Evolutionary conservation across 1,140 invertebrate genomes (phyloP), one percentile per base, ranked within the genome.

Genomic region (Drosophila cardini): DNA sequence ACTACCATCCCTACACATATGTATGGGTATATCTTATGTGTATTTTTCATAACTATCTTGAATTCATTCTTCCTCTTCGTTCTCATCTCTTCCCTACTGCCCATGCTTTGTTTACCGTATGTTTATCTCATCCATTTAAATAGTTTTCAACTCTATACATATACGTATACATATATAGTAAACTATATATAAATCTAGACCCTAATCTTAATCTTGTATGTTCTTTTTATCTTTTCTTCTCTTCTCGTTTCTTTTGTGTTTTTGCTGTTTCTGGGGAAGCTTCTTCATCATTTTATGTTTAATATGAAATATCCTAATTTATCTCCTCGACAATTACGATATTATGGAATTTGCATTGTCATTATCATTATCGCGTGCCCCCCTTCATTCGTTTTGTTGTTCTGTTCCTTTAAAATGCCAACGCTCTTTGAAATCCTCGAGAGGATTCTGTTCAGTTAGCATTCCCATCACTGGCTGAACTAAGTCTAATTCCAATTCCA

Each of bases 71-170:
- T 18, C 15, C 6, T 38, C 1, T 56, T 26, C 15, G 2, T 62
- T 0, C 55, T 18, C 71, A 57, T 60, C 58, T 67, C 64, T 46
- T 76, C n/a, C 9, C 53, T 75, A 15, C 43, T 18, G 5, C 3
- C 16, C n/a, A n/a, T n/a, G n/a, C n/a, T 2, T 21, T 46, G 16
- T 46, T 15, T 26, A 10, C 11, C 21, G 26, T 30, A 18, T 50
- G n/a, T 21, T 7, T 52, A 30, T 52, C 70, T 64, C 48, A 26
- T 45, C 42, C 38, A 56, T 71, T 74, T 69, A 32, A 62, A 70
- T 63, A 71, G 72, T 62, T 71, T 67, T 68, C 63, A 68, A 68
- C 63, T 68, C 70, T 72, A 58, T 62, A 58, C 40, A 53, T 58
- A 26, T 67, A 34, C 32, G 16, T 40, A 36, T 58, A 34, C 40